Conservation (phyloP, 2,888 invertebrate species). For the Dascillus cervinus region DNA sequence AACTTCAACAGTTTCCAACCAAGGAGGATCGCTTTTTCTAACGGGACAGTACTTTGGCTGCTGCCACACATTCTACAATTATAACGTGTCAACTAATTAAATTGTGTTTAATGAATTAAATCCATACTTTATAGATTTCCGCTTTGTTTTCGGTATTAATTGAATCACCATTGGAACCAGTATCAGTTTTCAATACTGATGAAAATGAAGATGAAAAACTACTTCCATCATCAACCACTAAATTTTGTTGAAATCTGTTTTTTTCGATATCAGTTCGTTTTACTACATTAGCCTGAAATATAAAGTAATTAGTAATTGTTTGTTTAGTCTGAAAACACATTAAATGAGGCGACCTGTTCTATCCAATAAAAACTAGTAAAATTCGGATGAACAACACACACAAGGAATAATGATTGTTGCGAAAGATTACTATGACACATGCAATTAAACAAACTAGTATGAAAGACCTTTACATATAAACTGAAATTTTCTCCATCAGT, state of each 20-base stretch:
- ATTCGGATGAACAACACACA: no score
- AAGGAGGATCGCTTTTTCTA: constrained; percentile 53
- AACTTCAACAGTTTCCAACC: constrained; percentile 59
- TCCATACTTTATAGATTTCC: constrained; percentile 29
- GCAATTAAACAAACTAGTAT: background rate
- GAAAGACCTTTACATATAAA: constrained; percentile 31
- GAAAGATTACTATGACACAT: background rate
- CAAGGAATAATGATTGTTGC: no score
- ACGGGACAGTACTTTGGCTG: constrained; percentile 42
- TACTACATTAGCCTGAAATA: no score
- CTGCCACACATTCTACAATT: constrained; percentile 22
- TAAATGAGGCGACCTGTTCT: no score
- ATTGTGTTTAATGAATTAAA: constrained; percentile 1
- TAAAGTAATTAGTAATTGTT: no score
- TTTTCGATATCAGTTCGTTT: no score
- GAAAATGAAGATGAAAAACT: constrained; percentile 65
- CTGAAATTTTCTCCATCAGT: constrained; percentile 32
- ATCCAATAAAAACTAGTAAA: no score
- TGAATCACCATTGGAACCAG: constrained; percentile 40
- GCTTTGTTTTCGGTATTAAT: constrained; percentile 29
- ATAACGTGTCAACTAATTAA: background rate
- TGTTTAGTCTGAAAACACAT: no score
- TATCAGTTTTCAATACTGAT: constrained; percentile 62
- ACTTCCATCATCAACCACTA: constrained; percentile 48
- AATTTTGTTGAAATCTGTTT: constrained; percentile 30